phyloP scores from a whole-genome alignment of 2,113 vertebrate species.

The Mobula hypostoma region DNA sequence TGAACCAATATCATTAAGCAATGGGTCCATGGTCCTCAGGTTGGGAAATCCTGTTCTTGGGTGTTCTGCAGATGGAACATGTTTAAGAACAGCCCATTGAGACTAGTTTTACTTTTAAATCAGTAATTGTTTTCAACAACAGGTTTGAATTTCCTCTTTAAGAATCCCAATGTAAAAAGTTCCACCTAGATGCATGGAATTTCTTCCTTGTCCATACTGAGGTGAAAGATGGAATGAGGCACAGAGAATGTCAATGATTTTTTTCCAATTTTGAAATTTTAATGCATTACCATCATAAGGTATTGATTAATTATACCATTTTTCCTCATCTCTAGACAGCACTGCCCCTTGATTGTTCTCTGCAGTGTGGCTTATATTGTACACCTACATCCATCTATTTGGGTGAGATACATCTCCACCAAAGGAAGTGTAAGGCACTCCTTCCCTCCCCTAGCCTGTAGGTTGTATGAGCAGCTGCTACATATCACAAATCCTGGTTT shows the following conservation, averaged over 20 bases:
- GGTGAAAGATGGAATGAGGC: neutral
- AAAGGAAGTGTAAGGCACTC: no score
- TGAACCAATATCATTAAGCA: no score
- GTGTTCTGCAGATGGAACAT: neutral
- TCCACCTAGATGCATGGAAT: neutral
- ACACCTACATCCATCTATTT: no score
- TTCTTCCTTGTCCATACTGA: neutral
- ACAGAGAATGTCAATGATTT: constrained; percentile 3
- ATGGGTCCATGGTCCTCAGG: no score
- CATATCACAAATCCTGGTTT: no score
- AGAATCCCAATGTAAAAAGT: neutral
- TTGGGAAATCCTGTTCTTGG: no score
- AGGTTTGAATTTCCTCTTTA: neutral
- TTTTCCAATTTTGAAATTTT: neutral
- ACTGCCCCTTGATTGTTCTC: neutral
- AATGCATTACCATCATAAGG: neutral
- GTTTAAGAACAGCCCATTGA: neutral
- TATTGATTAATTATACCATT: neutral
- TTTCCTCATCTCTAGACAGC: neutral
- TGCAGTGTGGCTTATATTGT: no score
- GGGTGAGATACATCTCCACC: no score
- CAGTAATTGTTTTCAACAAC: neutral
- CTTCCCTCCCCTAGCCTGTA: no score
- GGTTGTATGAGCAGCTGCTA: no score
- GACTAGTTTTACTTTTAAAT: neutral